These are phyloP conservation scores for Mus minutoides DNA, from an alignment of 2,797 vertebrate species.

Conservation along the genomic window DNA sequence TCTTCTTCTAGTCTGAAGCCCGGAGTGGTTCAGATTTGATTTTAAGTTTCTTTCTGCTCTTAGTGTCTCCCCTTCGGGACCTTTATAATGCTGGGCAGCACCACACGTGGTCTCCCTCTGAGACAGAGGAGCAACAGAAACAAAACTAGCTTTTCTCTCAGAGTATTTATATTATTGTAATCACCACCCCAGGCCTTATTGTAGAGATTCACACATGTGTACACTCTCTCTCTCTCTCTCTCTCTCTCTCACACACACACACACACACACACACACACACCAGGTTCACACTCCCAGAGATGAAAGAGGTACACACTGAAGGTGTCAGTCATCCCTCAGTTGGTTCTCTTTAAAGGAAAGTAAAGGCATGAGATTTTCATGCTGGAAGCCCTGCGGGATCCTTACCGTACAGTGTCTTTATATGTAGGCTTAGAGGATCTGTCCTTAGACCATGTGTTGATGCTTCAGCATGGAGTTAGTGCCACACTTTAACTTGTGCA, in stretches of 20 bases:
- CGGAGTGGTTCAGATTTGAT: background rate
- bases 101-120: background rate
- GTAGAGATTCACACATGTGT: background rate
- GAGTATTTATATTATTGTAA: background rate
- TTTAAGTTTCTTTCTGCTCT: slow-evolving; percentile 28
- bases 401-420: no score
- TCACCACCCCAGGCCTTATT: background rate
- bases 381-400: background rate
- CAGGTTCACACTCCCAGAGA: background rate
- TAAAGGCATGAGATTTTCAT: background rate
- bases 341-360: slow-evolving; percentile 42
- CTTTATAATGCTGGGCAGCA: background rate
- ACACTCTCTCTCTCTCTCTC: no score
- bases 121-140: slow-evolving; percentile 40
- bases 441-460: background rate
- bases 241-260: no score
- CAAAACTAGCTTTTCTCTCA: background rate
- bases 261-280: background rate
- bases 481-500: background rate
- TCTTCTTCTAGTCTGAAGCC: background rate
- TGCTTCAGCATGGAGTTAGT: background rate
- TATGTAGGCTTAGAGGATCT: background rate
- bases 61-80: slow-evolving; percentile 31
- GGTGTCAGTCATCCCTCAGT: background rate
- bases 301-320: background rate